phyloP scores from a whole-genome alignment of 1,140 invertebrate genomes.

The Ctenoplectra terminalis region DNA sequence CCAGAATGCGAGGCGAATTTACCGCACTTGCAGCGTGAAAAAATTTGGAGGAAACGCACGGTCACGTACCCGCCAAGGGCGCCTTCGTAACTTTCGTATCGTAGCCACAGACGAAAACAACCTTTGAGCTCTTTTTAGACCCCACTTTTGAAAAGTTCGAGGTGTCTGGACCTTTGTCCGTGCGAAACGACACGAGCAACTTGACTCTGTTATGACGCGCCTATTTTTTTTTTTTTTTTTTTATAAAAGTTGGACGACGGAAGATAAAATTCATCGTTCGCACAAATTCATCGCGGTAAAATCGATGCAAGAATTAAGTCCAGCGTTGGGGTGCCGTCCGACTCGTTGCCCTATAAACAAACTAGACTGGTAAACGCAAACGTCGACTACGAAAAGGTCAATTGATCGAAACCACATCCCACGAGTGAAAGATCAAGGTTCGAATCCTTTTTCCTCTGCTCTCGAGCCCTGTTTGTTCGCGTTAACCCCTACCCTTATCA shows the following conservation, averaged over 20 bases:
- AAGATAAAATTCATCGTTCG: neutral
- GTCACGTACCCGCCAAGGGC: conserved; percentile 35
- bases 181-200: conserved; percentile 64
- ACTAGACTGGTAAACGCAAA: neutral
- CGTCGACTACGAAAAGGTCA: neutral
- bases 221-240: neutral
- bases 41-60: conserved; percentile 12
- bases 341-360: neutral
- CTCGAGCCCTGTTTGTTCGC: neutral
- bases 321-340: neutral
- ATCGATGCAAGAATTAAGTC: neutral
- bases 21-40: neutral
- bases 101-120: neutral
- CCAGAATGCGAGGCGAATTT: conserved; percentile 12
- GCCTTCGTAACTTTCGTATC: conserved; percentile 3
- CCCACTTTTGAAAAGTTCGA: neutral
- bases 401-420: neutral
- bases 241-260: neutral
- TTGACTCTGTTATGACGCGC: conserved; percentile 63
- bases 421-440: conserved; percentile 8
- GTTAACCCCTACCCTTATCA: neutral
- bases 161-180: neutral
- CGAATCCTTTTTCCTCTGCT: neutral
- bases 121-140: neutral
- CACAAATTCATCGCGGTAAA: neutral